Conservation (phyloP, 2,888 invertebrate genomes). For the Xanthorhoe spadicearia region DNA sequence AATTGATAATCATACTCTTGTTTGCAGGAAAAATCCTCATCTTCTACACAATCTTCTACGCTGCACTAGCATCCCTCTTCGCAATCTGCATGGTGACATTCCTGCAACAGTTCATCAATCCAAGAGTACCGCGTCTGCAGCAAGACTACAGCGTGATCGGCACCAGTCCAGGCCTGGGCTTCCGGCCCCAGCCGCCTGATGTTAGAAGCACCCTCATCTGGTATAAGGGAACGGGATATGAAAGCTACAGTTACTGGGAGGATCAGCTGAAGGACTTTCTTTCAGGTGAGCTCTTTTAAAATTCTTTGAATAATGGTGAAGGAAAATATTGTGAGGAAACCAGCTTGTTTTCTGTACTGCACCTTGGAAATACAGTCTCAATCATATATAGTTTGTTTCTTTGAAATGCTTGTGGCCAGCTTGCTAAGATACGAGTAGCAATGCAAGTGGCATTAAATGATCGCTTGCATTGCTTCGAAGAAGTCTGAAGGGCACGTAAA, state of each 20-base stretch:
- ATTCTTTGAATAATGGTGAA: no score
- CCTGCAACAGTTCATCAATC: slow-evolving; percentile 94
- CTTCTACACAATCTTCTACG: slow-evolving; percentile 97
- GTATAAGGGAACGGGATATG: slow-evolving; percentile 92
- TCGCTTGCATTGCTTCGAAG: no score
- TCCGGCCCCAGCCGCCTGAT: slow-evolving; percentile 96
- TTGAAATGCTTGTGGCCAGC: no score
- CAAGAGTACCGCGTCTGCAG: slow-evolving; percentile 94
- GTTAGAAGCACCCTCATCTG: slow-evolving; percentile 97
- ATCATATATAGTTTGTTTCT: neutral
- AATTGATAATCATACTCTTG: neutral
- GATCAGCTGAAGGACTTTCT: slow-evolving; percentile 91
- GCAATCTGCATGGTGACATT: slow-evolving; percentile 97
- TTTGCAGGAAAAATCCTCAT: slow-evolving; percentile 94
- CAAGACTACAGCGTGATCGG: slow-evolving; percentile 94
- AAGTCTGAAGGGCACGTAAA: no score
- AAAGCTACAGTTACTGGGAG: slow-evolving; percentile 92
- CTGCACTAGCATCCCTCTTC: slow-evolving; percentile 93
- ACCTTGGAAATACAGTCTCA: no score
- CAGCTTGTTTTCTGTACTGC: no score
- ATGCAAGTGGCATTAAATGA: no score
- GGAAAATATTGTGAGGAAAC: no score
- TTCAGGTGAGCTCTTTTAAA: no score
- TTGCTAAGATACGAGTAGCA: no score
- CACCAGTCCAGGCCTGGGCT: slow-evolving; percentile 97